Base-by-base conservation (phyloP, 2,888 invertebrate species). In the Tenthredo amoena region DNA sequence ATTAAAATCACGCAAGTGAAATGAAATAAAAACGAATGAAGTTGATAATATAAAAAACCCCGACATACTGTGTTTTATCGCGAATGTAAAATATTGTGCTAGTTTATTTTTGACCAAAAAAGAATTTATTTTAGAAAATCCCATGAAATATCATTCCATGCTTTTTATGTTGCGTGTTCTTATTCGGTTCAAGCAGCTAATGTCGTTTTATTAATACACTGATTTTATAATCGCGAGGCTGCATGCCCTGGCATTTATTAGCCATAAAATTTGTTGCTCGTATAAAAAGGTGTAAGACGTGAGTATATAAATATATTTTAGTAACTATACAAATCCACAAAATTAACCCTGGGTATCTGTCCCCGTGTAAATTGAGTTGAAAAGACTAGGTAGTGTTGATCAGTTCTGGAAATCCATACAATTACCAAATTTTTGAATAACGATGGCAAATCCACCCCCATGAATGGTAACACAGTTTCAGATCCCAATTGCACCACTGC, bases 261-360 rank as follows among this genome's bases (percentile, higher is more conserved):
- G 81, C 21, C 81, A 81, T 81, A 26, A 81, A 81, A 81, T 81
- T 81, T 81, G 43, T 58, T 21, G 37, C 37, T 40, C 37, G 10
- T 50, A 40, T 81, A 81, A 62, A 81, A 31, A 77, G 50, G 55
- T 77, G 77, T 55, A 55, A 77, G 34, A 18, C 3, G 34, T 34
- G n/a, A 72, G n/a, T 43, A 72, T 72, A 40, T 15, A 21, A 9
- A 62, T 62, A 10, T 62, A 62, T 26, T 62, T 62, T 26, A 62
- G 62, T 26, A 62, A 12, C 2, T 21, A 26, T 26, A 62, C 62
- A 26, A 62, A 62, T 62, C 62, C 62, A 62, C 4, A 62, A 62
- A 62, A 62, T 21, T 62, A 62, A 26, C 10, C 12, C 1, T 62
- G 0, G 21, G 6, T 2, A 5, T 12, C 12, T 12, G 10, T 62